phyloP scores from a whole-genome alignment of 2,113 vertebrate species.

The Silurus glanis region DNA sequence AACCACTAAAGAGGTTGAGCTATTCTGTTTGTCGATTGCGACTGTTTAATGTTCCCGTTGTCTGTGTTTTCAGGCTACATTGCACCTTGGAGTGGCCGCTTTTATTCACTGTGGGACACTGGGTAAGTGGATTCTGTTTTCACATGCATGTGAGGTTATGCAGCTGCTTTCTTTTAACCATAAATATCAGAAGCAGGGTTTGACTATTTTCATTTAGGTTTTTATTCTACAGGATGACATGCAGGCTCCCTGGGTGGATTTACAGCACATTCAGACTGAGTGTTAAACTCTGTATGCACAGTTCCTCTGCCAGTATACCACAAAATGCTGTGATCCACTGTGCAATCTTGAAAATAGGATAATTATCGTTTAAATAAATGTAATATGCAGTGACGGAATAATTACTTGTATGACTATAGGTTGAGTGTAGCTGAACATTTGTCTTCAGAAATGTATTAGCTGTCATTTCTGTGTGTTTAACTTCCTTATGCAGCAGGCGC shows the following conservation, averaged over 20 bases:
- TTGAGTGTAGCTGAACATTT: conserved; percentile 2
- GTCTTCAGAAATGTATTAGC: conserved; percentile 26
- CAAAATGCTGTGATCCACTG: not conserved
- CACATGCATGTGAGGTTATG: not conserved
- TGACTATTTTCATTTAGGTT: not conserved
- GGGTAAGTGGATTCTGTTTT: conserved; percentile 77
- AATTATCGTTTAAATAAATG: not conserved
- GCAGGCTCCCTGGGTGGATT: not conserved
- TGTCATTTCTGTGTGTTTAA: conserved; percentile 45
- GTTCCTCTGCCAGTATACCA: not conserved
- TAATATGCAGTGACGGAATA: conserved; percentile 3
- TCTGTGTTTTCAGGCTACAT: conserved; percentile 83
- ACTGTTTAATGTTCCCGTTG: conserved; percentile 33
- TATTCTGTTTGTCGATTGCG: conserved; percentile 18
- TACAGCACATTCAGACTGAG: not conserved
- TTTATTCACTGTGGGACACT: conserved; percentile 98
- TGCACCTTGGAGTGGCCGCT: conserved; percentile 97
- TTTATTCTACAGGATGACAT: not conserved
- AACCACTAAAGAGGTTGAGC: conserved; percentile 20
- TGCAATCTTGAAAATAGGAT: conserved; percentile 17
- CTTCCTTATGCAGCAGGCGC: conserved; percentile 12
- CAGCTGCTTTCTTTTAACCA: not conserved
- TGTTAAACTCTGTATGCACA: not conserved
- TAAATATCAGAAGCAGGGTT: not conserved
- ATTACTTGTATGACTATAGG: not conserved